Evolutionary conservation across 2,113 vertebrate genomes (phyloP).

Genomic region (Anhinga rufa): DNA sequence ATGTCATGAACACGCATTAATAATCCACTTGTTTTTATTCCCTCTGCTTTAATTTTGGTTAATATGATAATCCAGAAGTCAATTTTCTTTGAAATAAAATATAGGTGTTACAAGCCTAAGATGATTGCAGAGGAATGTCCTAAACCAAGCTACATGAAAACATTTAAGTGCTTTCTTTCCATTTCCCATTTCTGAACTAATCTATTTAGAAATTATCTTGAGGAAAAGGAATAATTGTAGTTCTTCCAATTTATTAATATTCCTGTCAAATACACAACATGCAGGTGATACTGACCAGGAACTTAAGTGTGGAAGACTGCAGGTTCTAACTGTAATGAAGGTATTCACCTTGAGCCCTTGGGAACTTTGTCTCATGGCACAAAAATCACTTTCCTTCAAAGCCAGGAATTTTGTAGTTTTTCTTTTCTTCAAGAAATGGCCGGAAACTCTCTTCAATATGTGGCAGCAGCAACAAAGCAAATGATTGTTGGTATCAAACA

Average conservation of each 20-base stretch:
- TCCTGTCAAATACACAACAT: background rate
- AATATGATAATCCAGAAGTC: conserved; percentile 17
- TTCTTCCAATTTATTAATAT: background rate
- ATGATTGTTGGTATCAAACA: background rate
- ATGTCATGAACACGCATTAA: conserved; percentile 26
- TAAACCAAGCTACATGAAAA: background rate
- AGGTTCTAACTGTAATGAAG: background rate
- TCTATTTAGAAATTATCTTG: background rate
- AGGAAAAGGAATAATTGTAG: background rate
- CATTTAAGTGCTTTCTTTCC: background rate
- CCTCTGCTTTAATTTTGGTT: conserved; percentile 30
- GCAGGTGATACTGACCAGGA: background rate
- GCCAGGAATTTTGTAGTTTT: background rate
- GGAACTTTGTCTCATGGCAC: background rate
- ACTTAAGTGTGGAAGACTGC: background rate
- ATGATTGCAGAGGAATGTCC: conserved; percentile 34
- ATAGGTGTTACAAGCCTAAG: conserved; percentile 15
- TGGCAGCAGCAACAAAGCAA: background rate
- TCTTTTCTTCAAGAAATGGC: background rate
- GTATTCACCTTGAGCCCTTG: background rate
- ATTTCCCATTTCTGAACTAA: background rate
- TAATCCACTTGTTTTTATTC: conserved; percentile 28
- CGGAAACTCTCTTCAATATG: background rate
- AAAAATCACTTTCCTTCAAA: background rate
- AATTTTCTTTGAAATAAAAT: conserved; percentile 43